These are phyloP conservation scores for Lagorchestes hirsutus DNA, from an alignment of 2,797 vertebrate species.

Conservation along the genomic window DNA sequence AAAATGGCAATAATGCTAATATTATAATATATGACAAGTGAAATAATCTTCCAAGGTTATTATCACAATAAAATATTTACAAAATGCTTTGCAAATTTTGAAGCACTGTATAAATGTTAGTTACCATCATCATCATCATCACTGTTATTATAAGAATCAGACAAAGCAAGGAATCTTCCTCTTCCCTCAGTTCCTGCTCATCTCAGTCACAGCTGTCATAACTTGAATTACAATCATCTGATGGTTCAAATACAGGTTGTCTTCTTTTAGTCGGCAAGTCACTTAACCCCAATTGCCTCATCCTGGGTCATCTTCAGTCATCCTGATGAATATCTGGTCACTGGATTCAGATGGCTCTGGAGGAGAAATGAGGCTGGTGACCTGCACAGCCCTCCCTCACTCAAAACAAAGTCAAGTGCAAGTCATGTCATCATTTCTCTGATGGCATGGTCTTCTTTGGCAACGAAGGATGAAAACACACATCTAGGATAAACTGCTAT, in stretches of 20 bases:
- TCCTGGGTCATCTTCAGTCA: too few relatives aligned
- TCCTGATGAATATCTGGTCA: too few relatives aligned
- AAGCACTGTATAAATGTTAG: neutral
- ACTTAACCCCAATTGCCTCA: too few relatives aligned
- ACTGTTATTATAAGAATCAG: neutral
- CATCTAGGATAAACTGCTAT: neutral
- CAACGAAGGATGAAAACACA: neutral
- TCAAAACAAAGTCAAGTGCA: too few relatives aligned
- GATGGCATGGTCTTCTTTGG: too few relatives aligned
- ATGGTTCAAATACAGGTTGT: neutral
- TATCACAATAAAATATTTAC: neutral
- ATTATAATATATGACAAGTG: too few relatives aligned
- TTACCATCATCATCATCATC: neutral
- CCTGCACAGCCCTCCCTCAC: too few relatives aligned
- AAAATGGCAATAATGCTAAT: neutral
- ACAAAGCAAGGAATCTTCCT: neutral
- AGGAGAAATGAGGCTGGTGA: too few relatives aligned
- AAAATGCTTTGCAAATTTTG: neutral
- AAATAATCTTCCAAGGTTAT: neutral
- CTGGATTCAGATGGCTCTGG: too few relatives aligned
- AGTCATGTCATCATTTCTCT: too few relatives aligned
- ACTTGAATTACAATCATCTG: neutral
- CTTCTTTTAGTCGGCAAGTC: neutral
- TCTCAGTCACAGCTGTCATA: neutral
- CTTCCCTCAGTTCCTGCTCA: neutral